A percentile compares a stretch with the other conserved stretches of the same genome.
Evolutionary conservation across 1,140 invertebrate genomes (phyloP).

Genomic region (Neomicropteryx cornuta): DNA sequence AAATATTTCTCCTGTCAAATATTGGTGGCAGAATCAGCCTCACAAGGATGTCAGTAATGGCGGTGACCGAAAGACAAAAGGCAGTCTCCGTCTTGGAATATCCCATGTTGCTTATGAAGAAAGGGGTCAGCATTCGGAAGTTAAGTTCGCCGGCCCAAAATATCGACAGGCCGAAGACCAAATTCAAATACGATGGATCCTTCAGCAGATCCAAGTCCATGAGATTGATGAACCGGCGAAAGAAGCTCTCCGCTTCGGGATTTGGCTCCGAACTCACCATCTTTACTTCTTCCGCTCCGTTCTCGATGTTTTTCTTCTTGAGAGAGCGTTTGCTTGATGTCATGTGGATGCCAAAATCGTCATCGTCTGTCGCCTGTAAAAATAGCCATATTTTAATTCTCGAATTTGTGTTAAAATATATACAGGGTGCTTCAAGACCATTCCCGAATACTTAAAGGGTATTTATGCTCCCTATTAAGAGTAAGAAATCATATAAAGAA

Average conservation of each 20-base stretch:
- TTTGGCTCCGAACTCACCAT: slow-evolving; percentile 28
- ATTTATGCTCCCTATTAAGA: no score
- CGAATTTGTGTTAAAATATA: background rate
- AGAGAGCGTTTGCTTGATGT: slow-evolving; percentile 12
- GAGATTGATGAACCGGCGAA: slow-evolving; percentile 40
- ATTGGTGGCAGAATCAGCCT: slow-evolving; percentile 57
- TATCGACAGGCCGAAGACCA: slow-evolving; percentile 55
- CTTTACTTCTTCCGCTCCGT: slow-evolving; percentile 21
- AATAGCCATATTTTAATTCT: no score
- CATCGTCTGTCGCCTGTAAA: slow-evolving; percentile 25
- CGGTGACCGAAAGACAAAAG: slow-evolving; percentile 57
- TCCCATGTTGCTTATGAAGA: slow-evolving; percentile 55
- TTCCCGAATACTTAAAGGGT: no score
- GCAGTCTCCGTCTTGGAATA: slow-evolving; percentile 54
- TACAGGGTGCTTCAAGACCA: no score
- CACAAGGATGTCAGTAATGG: slow-evolving; percentile 59
- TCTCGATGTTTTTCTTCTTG: slow-evolving; percentile 8
- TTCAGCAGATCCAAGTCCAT: slow-evolving; percentile 53
- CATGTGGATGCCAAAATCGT: slow-evolving; percentile 33
- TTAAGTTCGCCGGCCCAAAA: slow-evolving; percentile 65
- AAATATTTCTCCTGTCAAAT: slow-evolving; percentile 51
- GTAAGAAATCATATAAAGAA: no score
- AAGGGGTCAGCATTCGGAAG: slow-evolving; percentile 64
- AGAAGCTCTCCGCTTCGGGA: slow-evolving; percentile 32
- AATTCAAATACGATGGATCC: slow-evolving; percentile 56